Evolutionary conservation across 2,797 vertebrate genomes (phyloP).

Genomic region (Falco rusticolus): DNA sequence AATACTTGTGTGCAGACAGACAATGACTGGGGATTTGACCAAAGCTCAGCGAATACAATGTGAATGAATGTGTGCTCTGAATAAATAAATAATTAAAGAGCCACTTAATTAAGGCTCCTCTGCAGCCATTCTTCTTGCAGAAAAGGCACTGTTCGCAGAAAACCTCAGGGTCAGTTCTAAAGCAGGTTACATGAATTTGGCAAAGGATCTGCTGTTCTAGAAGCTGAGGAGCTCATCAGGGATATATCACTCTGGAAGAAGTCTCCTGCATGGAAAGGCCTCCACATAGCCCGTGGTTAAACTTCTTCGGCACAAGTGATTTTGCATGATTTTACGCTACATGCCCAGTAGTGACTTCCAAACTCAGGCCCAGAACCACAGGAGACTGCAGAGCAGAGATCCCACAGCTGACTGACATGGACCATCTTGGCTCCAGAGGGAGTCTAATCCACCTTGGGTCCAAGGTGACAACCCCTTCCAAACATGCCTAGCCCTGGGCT

Average conservation of each 20-base stretch:
- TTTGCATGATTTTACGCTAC: neutral
- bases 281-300: neutral
- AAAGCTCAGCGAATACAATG: conserved; percentile 45
- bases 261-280: neutral
- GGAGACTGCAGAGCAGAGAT: neutral
- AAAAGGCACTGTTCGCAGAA: neutral
- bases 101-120: neutral
- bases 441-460: neutral
- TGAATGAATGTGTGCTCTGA: neutral
- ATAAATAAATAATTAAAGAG: conserved; percentile 32
- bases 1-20: conserved; percentile 21
- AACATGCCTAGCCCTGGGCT: neutral
- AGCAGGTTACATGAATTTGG: neutral
- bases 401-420: neutral
- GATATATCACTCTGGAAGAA: neutral
- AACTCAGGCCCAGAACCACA: neutral
- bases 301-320: neutral
- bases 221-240: neutral
- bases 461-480: neutral
- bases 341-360: neutral
- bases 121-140: neutral
- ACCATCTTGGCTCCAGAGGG: neutral
- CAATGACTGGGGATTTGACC: conserved; percentile 30
- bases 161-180: neutral
- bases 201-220: neutral